A percentile compares a stretch with the other conserved stretches of the same genome.
Conservation (phyloP, 2,888 invertebrate genomes). For the Drosophila rubida region DNA sequence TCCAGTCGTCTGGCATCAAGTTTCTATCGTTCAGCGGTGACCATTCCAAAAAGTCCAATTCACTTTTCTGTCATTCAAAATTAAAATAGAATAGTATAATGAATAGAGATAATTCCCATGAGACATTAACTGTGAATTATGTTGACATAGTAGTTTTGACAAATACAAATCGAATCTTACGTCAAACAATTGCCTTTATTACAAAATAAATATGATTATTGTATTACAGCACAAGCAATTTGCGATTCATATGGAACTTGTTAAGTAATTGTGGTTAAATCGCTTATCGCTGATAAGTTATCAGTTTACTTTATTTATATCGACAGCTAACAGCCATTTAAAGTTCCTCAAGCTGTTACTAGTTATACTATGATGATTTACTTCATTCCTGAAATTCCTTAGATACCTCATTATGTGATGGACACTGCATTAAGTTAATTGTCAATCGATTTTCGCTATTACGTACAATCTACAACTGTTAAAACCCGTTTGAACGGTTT, state of each 20-base stretch:
- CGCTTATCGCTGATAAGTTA: slow-evolving; percentile 18
- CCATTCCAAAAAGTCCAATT: slow-evolving; percentile 85
- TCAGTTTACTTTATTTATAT: not conserved
- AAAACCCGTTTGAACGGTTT: too few species aligned
- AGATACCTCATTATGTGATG: too few species aligned
- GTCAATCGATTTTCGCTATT: not conserved
- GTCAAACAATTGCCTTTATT: not conserved
- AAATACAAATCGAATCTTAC: too few species aligned
- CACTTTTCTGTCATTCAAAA: slow-evolving; percentile 81
- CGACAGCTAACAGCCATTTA: not conserved
- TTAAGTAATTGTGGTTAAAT: slow-evolving; percentile 21
- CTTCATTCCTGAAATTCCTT: not conserved
- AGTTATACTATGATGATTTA: not conserved
- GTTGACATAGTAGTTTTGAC: too few species aligned
- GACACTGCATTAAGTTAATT: not conserved
- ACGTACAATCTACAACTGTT: not conserved
- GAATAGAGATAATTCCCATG: too few species aligned
- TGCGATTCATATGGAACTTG: not conserved
- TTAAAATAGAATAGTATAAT: too few species aligned
- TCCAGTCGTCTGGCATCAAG: slow-evolving; percentile 85
- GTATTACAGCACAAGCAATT: not conserved
- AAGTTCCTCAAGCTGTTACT: not conserved
- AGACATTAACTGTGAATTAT: too few species aligned
- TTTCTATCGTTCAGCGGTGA: slow-evolving; percentile 83
- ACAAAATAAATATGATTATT: not conserved